A percentile compares a stretch with the other conserved stretches of the same genome.
phyloP scores from a whole-genome alignment of 2,888 invertebrate genomes.

The Philereme vetulata region DNA sequence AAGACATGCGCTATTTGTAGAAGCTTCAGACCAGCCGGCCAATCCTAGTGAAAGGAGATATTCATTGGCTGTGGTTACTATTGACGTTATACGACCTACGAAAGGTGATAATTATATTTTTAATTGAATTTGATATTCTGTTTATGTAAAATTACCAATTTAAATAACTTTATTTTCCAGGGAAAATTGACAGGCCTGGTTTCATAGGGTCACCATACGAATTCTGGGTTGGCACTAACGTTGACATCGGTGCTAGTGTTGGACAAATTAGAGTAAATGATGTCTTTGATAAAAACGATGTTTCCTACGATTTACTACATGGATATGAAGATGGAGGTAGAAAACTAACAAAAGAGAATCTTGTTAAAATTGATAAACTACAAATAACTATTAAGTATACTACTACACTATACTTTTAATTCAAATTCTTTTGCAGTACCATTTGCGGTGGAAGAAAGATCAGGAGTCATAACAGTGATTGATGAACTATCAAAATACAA shows the following conservation, averaged over 20 bases:
- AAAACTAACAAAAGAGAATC: conserved; percentile 1
- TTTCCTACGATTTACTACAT: conserved; percentile 91
- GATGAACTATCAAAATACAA: conserved; percentile 88
- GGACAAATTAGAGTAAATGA: conserved; percentile 92
- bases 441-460: conserved; percentile 94
- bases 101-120: conserved; percentile 60
- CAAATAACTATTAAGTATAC: neutral
- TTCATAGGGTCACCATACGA: conserved; percentile 94
- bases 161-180: conserved; percentile 54
- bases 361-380: neutral
- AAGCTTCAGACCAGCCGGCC: conserved; percentile 92
- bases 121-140: neutral
- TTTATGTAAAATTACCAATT: conserved; percentile 1
- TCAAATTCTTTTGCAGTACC: conserved; percentile 85
- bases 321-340: conserved; percentile 92
- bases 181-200: conserved; percentile 85
- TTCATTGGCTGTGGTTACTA: conserved; percentile 92
- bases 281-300: conserved; percentile 86
- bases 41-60: conserved; percentile 93
- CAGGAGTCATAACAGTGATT: conserved; percentile 94
- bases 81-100: conserved; percentile 86
- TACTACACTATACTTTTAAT: too few relatives aligned
- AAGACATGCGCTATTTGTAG: conserved; percentile 91
- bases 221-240: conserved; percentile 95
- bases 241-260: conserved; percentile 92